phyloP scores from a whole-genome alignment of 64 coral and sea anemone species.

The Actinia tenebrosa region DNA sequence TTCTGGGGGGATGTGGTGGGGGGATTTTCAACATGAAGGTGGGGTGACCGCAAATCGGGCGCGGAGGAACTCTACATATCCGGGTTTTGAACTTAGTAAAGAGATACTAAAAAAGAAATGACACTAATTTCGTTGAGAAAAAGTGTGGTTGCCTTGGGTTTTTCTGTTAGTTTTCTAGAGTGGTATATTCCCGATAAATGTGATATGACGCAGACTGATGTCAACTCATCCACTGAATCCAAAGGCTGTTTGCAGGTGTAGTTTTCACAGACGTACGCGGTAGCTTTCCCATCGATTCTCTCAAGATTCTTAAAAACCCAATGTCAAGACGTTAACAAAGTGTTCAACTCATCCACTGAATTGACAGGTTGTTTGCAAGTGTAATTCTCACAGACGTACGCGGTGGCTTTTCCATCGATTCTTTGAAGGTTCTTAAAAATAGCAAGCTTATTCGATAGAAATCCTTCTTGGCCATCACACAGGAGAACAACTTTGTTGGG shows the following conservation, averaged over 20 bases:
- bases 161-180: no score
- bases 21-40: no score
- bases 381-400: slow-evolving; percentile 87
- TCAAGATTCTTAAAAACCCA: slow-evolving; percentile 71
- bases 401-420: slow-evolving; percentile 72
- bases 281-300: slow-evolving; percentile 66
- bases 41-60: no score
- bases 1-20: no score
- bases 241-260: slow-evolving; percentile 77
- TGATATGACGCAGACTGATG: no score
- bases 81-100: no score
- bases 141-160: no score
- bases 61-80: no score
- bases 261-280: slow-evolving; percentile 88
- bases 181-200: no score
- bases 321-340: slow-evolving; percentile 34
- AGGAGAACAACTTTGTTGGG: slow-evolving; percentile 93
- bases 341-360: slow-evolving; percentile 57
- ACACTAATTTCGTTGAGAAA: no score
- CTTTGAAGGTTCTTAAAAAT: slow-evolving; percentile 80
- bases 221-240: slow-evolving; percentile 61
- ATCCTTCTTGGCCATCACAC: slow-evolving; percentile 73
- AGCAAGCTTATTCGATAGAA: slow-evolving; percentile 62
- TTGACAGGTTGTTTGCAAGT: slow-evolving; percentile 76
- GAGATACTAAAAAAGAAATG: no score